A percentile compares a stretch with the other conserved stretches of the same genome.
phyloP scores from a whole-genome alignment of 2,113 vertebrate genomes.

The Marmota monax region DNA sequence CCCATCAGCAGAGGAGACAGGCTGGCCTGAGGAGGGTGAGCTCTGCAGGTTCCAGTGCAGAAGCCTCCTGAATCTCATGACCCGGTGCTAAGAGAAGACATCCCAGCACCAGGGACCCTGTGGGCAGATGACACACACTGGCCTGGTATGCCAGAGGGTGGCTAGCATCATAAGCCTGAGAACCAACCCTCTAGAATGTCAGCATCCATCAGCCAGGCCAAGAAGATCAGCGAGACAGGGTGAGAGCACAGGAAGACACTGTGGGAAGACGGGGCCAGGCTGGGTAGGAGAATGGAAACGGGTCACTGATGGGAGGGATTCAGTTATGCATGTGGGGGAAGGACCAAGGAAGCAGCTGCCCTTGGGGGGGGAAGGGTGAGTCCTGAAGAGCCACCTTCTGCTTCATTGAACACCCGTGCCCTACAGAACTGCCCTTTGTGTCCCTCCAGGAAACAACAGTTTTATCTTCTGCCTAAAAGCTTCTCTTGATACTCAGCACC shows the following conservation, averaged over 20 bases:
- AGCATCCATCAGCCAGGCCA: accelerated
- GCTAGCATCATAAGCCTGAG: not conserved
- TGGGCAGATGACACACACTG: too few species aligned
- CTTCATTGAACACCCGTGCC: too few species aligned
- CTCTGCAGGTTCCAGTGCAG: not conserved
- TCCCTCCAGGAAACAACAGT: too few species aligned
- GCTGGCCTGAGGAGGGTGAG: not conserved
- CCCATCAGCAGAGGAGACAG: accelerated
- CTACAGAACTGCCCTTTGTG: not conserved
- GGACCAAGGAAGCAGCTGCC: accelerated
- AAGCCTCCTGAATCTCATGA: not conserved
- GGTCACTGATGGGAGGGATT: too few species aligned
- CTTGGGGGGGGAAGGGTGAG: not conserved
- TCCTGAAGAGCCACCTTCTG: accelerated
- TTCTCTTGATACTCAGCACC: not conserved
- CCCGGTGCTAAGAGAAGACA: not conserved
- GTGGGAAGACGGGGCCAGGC: not conserved
- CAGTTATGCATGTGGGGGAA: too few species aligned
- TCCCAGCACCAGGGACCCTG: not conserved
- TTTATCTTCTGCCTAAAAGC: not conserved
- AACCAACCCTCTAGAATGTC: not conserved
- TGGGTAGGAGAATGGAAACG: not conserved
- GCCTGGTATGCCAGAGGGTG: too few species aligned
- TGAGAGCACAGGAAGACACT: not conserved
- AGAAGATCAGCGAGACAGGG: not conserved